These are phyloP conservation scores for Caenorhabditis afra DNA, from an alignment of 2,888 invertebrate genomes.

Conservation along the genomic window DNA sequence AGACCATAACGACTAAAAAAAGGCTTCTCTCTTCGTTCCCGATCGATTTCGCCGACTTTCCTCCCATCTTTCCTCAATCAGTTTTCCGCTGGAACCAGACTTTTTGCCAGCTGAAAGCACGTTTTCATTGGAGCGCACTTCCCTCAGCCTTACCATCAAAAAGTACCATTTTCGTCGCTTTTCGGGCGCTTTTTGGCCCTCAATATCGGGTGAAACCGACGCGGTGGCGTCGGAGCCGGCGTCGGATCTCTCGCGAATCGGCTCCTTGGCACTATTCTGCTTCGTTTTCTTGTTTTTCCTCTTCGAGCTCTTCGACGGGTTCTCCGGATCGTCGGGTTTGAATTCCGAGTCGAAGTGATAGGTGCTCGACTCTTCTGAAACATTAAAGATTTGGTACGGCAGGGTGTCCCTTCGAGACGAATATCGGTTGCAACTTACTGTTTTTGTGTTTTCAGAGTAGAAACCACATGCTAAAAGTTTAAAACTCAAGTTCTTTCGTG, in stretches of 20 bases:
- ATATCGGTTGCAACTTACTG: too few species aligned
- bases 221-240: slow-evolving; percentile 10
- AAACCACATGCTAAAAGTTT: too few species aligned
- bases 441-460: too few species aligned
- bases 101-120: slow-evolving; percentile 20
- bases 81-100: neutral
- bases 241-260: too few species aligned
- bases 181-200: neutral
- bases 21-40: neutral
- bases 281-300: neutral
- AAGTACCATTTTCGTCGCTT: neutral
- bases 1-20: neutral
- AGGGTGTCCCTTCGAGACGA: neutral
- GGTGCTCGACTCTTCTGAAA: slow-evolving; percentile 26
- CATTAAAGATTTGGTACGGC: neutral
- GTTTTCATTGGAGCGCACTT: neutral
- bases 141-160: neutral
- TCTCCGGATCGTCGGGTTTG: slow-evolving; percentile 21
- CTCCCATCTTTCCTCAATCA: neutral
- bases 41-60: neutral
- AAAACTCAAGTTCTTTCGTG: too few species aligned
- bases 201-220: too few species aligned
- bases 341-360: slow-evolving; percentile 37
- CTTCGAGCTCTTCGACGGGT: slow-evolving; percentile 15
- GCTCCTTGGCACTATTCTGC: too few species aligned